Evolutionary conservation across 1,140 invertebrate species (phyloP), one percentile per base, ranked within the genome.

Genomic region (Papilio xuthus): DNA sequence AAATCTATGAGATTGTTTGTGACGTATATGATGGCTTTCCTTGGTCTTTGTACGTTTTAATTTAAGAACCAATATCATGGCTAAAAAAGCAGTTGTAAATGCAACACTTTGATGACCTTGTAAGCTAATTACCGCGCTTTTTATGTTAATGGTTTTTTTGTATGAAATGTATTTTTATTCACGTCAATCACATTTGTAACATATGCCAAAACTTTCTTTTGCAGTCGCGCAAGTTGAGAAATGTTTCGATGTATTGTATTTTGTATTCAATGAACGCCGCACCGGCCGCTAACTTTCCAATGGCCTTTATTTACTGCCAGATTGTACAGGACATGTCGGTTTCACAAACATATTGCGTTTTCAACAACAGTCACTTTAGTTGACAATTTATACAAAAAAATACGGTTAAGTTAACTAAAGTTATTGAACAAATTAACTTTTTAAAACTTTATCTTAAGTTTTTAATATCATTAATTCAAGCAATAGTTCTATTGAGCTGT

Each of bases 281-380:
- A 80, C 82, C 76, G 73, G 71, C 75, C 80, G 84, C 80, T 85
- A 86, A 92, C 92, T 93, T 93, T 93, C 92, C 90, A 92, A 83
- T 79, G 86, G 87, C 87, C 88, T 92, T 92, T 92, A 90, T 90
- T 82, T 73, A 73, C 37, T 84, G 85, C 74, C 83, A 80, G 80
- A 79, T 85, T 81, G 78, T 80, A 81, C 84, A 88, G 87, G 86
- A 89, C 86, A 81, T 81, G 79, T 71, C 75, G 79, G 84, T 82
- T 82, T 79, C 60, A 74, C 60, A 44, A 69, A 50, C 73, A 67
- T 42, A 26, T 73, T 73, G 20, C 23, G 10, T 26, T 73, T 47
- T 73, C 10, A 44, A 72, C 13, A 15, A 41, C 67, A 13, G 67
- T 70, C 28, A 13, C 67, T 70, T 70, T 41, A 41, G 15, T 41